These are phyloP conservation scores for Andrena haemorrhoa DNA, from an alignment of 2,888 invertebrate genomes.

Conservation along the genomic window DNA sequence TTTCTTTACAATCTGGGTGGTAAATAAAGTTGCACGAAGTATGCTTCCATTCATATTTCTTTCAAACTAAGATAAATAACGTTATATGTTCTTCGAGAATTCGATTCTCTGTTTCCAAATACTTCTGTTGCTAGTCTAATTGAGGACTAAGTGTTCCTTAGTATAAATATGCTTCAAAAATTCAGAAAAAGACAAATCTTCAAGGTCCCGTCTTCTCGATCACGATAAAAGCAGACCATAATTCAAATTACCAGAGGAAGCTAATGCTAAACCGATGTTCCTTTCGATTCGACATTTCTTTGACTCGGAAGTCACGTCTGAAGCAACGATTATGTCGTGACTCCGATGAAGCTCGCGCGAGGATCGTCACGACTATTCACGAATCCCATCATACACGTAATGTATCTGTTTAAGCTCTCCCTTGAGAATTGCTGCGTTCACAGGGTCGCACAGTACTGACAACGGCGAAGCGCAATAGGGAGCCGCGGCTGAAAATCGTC, in stretches of 20 bases:
- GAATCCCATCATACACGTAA: constrained; percentile 63
- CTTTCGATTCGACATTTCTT: constrained; percentile 42
- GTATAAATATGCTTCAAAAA: not conserved
- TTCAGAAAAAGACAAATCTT: not conserved
- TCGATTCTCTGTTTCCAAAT: too few relatives aligned
- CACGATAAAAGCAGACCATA: not conserved
- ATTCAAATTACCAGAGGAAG: not conserved
- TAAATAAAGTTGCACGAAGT: not conserved
- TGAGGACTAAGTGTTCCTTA: too few relatives aligned
- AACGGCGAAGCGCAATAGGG: constrained; percentile 31
- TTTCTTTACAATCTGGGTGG: not conserved
- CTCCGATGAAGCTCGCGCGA: constrained; percentile 68
- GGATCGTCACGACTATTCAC: constrained; percentile 69
- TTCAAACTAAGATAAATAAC: too few relatives aligned
- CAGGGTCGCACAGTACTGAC: constrained; percentile 42
- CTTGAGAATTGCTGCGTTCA: constrained; percentile 61
- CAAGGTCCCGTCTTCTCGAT: not conserved
- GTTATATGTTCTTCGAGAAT: too few relatives aligned
- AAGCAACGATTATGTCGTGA: constrained; percentile 70
- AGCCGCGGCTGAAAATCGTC: constrained; percentile 37
- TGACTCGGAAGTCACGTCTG: constrained; percentile 72
- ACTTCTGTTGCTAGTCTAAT: too few relatives aligned
- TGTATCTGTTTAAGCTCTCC: constrained; percentile 38
- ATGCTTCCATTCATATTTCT: too few relatives aligned
- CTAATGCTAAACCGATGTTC: constrained; percentile 19